Conservation (phyloP, 1,140 invertebrate genomes). For the Philotrypesis tridentata region DNA sequence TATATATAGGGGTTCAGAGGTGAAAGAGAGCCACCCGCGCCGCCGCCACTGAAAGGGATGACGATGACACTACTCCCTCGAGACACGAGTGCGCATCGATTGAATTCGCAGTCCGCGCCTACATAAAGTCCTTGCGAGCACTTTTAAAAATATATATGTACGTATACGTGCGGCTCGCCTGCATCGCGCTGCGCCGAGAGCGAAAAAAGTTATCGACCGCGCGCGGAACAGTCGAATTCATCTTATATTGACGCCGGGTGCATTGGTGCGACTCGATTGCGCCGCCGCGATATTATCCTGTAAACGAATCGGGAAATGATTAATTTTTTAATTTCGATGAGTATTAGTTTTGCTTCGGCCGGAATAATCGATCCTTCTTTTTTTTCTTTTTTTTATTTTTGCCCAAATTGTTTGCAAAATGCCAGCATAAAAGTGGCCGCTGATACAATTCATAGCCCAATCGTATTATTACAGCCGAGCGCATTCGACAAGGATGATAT, state of each 20-base stretch:
- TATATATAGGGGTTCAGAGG: background rate
- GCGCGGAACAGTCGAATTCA: background rate
- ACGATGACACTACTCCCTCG: constrained; percentile 32
- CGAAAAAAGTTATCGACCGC: background rate
- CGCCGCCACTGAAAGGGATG: constrained; percentile 14
- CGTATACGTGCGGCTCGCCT: background rate
- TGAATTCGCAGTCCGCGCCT: constrained; percentile 13
- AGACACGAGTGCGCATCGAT: constrained; percentile 11
- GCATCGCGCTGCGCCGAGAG: background rate
- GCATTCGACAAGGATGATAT: background rate
- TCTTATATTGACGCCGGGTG: constrained; percentile 26
- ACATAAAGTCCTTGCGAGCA: background rate
- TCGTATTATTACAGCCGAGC: background rate
- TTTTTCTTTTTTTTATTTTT: background rate
- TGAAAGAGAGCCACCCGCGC: background rate
- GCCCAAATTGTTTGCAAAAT: background rate
- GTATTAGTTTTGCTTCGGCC: background rate
- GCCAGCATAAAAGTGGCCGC: too few relatives aligned
- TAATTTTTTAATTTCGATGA: background rate
- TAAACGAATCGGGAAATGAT: background rate
- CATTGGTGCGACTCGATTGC: background rate
- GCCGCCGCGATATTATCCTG: background rate
- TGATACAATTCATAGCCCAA: background rate
- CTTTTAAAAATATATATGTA: constrained; percentile 7
- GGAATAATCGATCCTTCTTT: background rate